Percentiles rank a stretch among this genome's conserved stretches.
Evolutionary conservation across 2,888 invertebrate genomes (phyloP).

Genomic region (Cremastinae sp.): DNA sequence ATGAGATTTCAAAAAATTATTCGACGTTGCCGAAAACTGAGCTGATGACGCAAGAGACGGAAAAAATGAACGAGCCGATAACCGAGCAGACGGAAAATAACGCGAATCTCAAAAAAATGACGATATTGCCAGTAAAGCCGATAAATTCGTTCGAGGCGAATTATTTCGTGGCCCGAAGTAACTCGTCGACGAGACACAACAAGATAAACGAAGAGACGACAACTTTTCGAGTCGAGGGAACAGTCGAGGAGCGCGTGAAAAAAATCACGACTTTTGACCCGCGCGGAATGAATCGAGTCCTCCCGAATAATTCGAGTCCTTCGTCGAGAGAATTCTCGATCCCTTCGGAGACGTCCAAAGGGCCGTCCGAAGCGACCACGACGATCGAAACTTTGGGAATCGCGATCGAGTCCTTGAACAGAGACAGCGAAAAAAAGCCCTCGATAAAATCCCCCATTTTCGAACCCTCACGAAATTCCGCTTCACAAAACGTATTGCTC

Average conservation of each 20-base stretch:
- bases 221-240: no score
- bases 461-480: slow-evolving; percentile 41
- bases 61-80: slow-evolving; percentile 3
- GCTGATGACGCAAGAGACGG: not conserved
- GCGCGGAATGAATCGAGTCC: not conserved
- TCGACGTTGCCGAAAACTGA: slow-evolving; percentile 9
- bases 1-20: not conserved
- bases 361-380: not conserved
- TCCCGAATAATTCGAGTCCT: not conserved
- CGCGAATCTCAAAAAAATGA: not conserved
- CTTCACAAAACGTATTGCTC: slow-evolving; percentile 54
- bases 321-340: not conserved
- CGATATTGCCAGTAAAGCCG: not conserved
- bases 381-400: slow-evolving; percentile 15
- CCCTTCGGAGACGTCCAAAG: not conserved
- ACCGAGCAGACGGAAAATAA: not conserved
- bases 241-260: no score
- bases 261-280: no score
- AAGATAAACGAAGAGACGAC: no score
- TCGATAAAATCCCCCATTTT: slow-evolving; percentile 36
- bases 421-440: slow-evolving; percentile 19
- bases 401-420: slow-evolving; percentile 13
- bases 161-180: not conserved
- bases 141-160: slow-evolving; percentile 1
- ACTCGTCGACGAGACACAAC: no score